Conservation (phyloP, 37 sponge, comb jelly and placozoan species). For the Geodia barretti region DNA sequence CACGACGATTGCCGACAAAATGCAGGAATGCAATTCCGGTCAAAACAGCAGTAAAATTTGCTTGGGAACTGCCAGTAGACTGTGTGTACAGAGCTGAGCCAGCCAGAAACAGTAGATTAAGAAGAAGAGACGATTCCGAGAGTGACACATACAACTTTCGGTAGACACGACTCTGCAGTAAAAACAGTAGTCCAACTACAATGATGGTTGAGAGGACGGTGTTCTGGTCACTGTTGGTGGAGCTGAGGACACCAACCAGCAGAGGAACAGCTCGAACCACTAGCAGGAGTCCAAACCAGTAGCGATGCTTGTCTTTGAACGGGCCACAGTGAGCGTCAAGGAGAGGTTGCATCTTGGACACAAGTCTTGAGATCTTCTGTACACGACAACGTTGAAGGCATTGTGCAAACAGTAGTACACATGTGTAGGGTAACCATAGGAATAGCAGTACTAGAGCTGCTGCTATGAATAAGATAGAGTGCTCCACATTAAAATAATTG, state of each 20-base stretch:
- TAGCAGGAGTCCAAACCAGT: conserved; percentile 15
- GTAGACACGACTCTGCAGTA: not conserved
- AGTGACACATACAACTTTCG: not conserved
- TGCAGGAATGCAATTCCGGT: not conserved
- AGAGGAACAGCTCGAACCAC: not conserved
- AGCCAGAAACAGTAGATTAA: not conserved
- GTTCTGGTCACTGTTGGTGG: not conserved
- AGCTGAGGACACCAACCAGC: not conserved
- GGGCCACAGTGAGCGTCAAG: conserved; percentile 16
- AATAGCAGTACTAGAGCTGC: not conserved
- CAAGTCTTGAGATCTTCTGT: not conserved
- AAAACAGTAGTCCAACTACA: not conserved
- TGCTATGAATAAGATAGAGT: not conserved
- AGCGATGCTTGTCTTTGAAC: not conserved
- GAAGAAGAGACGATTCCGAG: not conserved
- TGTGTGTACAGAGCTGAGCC: not conserved
- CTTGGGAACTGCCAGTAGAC: not conserved
- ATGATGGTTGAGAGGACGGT: not conserved
- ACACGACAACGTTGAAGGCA: not conserved
- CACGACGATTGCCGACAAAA: not conserved
- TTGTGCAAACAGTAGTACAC: not conserved
- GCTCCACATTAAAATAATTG: not conserved
- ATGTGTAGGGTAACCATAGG: not conserved
- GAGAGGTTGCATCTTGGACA: conserved; percentile 1
- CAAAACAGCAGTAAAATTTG: not conserved